Percentiles rank a stretch among this genome's conserved stretches.
Conservation (phyloP, 2,113 vertebrate genomes). For the Neogobius melanostomus region DNA sequence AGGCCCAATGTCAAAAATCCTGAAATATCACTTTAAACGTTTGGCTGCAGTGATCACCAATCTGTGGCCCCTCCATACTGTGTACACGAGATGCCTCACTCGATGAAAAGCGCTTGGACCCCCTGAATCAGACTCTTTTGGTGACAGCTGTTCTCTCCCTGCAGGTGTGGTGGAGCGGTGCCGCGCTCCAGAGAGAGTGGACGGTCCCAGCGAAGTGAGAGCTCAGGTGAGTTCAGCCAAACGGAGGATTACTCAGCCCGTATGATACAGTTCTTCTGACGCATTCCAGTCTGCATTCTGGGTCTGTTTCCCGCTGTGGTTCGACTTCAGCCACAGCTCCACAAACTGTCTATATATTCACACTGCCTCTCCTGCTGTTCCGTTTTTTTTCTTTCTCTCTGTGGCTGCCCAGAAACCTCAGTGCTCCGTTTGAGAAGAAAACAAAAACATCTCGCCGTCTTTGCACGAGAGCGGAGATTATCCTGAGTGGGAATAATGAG, state of each 20-base stretch:
- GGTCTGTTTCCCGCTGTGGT: no score
- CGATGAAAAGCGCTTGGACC: no score
- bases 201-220: slow-evolving; percentile 57
- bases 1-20: no score
- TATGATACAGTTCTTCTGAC: slow-evolving; percentile 5
- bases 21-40: no score
- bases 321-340: neutral
- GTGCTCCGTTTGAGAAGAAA: slow-evolving; percentile 27
- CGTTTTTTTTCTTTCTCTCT: slow-evolving; percentile 51
- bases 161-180: slow-evolving; percentile 56
- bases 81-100: no score
- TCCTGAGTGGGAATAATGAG: neutral
- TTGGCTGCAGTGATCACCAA: no score
- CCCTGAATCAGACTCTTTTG: no score
- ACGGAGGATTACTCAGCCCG: no score
- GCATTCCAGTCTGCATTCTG: slow-evolving; percentile 50
- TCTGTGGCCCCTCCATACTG: no score
- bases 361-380: slow-evolving; percentile 25
- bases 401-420: slow-evolving; percentile 46
- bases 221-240: slow-evolving; percentile 50
- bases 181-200: slow-evolving; percentile 50
- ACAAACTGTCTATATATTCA: neutral
- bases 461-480: neutral
- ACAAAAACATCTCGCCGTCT: slow-evolving; percentile 27
- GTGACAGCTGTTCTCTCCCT: slow-evolving; percentile 18